These are phyloP conservation scores for Rousettus madagascariensis DNA, from an alignment of 2,797 vertebrate genomes.

Conservation along the genomic window DNA sequence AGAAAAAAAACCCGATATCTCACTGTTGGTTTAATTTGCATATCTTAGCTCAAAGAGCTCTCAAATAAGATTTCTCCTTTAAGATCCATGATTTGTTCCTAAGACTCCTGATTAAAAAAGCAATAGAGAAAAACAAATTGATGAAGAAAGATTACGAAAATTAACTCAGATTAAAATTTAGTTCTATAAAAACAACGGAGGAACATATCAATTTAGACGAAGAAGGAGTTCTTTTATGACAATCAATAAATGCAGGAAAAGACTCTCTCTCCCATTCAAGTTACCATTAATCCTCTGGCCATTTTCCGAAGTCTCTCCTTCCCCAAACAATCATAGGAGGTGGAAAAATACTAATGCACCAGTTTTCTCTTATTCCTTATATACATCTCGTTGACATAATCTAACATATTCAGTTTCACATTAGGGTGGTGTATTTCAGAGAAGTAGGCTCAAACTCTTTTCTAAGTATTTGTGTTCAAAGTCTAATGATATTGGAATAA, in stretches of 20 bases:
- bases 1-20: not conserved
- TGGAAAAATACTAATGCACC: not conserved
- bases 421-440: not conserved
- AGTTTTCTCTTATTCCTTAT: not conserved
- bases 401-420: not conserved
- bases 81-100: conserved; percentile 40
- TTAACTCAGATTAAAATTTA: conserved; percentile 8
- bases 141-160: conserved; percentile 22
- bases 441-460: not conserved
- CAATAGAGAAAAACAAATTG: not conserved
- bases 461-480: not conserved
- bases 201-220: not conserved
- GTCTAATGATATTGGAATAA: not conserved
- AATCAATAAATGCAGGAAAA: not conserved
- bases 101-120: conserved; percentile 35
- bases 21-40: conserved; percentile 31
- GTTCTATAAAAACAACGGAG: not conserved
- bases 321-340: not conserved
- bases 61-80: not conserved
- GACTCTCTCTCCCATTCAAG: not conserved
- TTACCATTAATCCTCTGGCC: not conserved
- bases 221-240: not conserved
- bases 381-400: not conserved
- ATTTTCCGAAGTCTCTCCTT: not conserved
- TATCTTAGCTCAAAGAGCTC: not conserved